Evolutionary conservation across 1,140 invertebrate species (phyloP), one percentile per base, ranked within the genome.

Genomic region (Streblospio benedicti): DNA sequence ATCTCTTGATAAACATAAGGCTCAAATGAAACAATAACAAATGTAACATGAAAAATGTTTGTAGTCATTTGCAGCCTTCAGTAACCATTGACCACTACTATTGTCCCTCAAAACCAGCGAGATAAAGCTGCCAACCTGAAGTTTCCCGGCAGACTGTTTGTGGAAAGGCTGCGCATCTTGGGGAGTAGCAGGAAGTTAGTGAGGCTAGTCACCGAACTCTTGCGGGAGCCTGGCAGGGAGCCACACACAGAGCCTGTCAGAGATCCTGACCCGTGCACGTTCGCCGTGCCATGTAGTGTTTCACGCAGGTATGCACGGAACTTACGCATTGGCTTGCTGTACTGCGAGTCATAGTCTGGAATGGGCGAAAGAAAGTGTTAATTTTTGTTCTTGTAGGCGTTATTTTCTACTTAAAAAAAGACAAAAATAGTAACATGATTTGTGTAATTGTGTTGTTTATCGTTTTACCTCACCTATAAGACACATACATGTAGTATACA

Each of bases 141-240:
- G 51, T 53, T 53, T 27, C 51, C 25, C 2, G 51, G 51, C 6
- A 53, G 51, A n/a, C 51, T 53, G 16, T 30, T 53, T 25, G 51
- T 53, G 16, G 51, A 53, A 4, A 53, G 25, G 51, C 27, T 2
- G 25, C 51, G 51, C 4, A 32, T 31, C 18, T 53, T 53, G 20
- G 51, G 51, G 51, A 53, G 33, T 27, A 53, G 51, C 20, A 53
- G 25, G 31, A 30, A 30, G 51, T 53, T 53, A 4, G 51, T 32
- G 16, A 53, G 33, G 31, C 51, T 53, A 18, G 51, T 30, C 4
- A 53, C 23, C 9, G 51, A 53, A 30, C 31, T 53, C 23, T 30
- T 23, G 9, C 51, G 51, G 31, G 51, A 53, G 5, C 25, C 51
- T 9, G 23, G 51, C 2, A 32, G 25, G 25, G 25, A 53, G 25